A percentile compares a stretch with the other conserved stretches of the same genome.
phyloP scores from a whole-genome alignment of 92 coral and sea anemone genomes.

The Umimayanthus chanpuru region DNA sequence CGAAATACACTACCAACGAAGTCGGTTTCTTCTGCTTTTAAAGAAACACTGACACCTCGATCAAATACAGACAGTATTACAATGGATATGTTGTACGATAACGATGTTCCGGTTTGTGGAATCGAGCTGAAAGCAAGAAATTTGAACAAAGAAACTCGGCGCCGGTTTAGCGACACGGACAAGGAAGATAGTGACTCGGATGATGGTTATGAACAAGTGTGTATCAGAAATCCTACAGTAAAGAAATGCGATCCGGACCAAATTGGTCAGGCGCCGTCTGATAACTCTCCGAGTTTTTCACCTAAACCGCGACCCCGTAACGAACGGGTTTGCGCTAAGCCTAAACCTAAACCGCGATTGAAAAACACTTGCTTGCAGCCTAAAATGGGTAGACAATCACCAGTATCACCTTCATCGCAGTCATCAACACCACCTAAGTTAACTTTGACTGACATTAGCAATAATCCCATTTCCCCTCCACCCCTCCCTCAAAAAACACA shows the following conservation, averaged over 20 bases:
- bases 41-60: neutral
- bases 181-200: neutral
- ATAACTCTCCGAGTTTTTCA: neutral
- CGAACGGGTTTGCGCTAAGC: neutral
- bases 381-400: too few relatives aligned
- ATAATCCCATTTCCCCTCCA: neutral
- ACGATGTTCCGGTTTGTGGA: neutral
- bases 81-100: neutral
- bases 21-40: neutral
- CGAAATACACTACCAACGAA: neutral
- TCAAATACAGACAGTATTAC: neutral
- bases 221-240: neutral
- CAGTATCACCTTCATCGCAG: neutral
- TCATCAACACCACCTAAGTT: neutral
- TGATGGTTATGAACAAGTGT: neutral
- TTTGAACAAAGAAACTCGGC: neutral
- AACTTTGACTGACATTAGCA: neutral
- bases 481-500: neutral
- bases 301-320: neutral
- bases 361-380: neutral
- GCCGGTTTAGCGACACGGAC: neutral
- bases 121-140: neutral
- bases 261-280: neutral
- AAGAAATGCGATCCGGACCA: neutral
- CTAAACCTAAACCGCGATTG: conserved; percentile 11